Base-by-base conservation (phyloP, 2,888 invertebrate species). In the Rhagonycha fulva region DNA sequence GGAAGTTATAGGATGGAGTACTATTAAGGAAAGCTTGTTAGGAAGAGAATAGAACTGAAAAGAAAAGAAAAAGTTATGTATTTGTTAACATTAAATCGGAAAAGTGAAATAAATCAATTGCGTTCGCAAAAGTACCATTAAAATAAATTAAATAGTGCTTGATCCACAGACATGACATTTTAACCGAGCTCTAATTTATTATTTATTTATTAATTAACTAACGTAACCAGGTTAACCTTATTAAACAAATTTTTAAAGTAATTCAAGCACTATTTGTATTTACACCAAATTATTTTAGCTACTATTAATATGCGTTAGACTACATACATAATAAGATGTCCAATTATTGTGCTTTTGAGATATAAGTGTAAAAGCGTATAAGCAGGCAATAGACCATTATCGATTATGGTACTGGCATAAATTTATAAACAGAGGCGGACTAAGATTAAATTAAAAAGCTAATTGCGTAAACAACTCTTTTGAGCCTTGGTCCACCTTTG, bases 161-260 rank as follows among this genome's bases (percentile, higher is more conserved):
- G 85, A 83, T 78, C 81, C 80, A 77, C 85, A 85, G 85, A 84
- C 85, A 85, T 85, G 84, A 85, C 85, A 83, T 74, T 68, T 66
- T 76, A 76, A 78, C 78, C 79, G 81, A 77, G 63, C 61, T 47
- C 47, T 30, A 24, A 66, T 24, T 62, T 14, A 61, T 62, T 62
- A 62, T 14, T 14, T 62, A 62, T 14, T 14, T 26, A 3, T 62
- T 23, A 68, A 67, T 70, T 76, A 76, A 77, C 66, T 78, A 76
- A 75, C 69, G 71, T 47, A n/a, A 75, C 47, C n/a, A 24, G 69
- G 71, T 62, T 73, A 72, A 77, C 68, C 70, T 76, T 47, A 69
- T 47, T 73, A 76, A 78, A 68, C 66, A 70, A 61, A 79, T 76
- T 71, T 75, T 77, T 80, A 63, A 68, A 62, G 23, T 66, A 77